Evolutionary conservation across 2,113 vertebrate genomes (phyloP).

Genomic region (Motacilla alba): DNA sequence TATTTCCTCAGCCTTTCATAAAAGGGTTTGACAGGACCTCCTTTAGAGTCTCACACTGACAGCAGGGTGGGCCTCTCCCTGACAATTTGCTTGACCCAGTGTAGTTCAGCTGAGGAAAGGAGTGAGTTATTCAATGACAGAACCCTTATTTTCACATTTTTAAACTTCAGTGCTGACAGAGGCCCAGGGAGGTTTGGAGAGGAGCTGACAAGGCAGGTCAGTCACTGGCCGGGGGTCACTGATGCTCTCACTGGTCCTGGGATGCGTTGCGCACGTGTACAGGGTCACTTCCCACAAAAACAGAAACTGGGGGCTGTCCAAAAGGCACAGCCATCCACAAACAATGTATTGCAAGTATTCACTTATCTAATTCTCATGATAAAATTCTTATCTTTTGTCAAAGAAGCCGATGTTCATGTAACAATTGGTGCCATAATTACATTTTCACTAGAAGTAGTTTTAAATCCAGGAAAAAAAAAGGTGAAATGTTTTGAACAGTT

Average conservation of each 20-base stretch:
- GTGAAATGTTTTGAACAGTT: not conserved
- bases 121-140: not conserved
- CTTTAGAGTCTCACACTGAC: not conserved
- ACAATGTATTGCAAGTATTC: not conserved
- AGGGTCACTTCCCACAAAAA: not conserved
- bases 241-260: not conserved
- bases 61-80: not conserved
- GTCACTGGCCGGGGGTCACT: not conserved
- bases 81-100: not conserved
- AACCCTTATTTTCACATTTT: not conserved
- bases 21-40: not conserved
- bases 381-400: not conserved
- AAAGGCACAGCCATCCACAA: not conserved
- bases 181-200: not conserved
- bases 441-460: not conserved
- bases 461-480: not conserved
- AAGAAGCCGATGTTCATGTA: fast-evolving
- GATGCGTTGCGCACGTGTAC: not conserved
- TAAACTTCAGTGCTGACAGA: not conserved
- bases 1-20: not conserved
- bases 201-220: not conserved
- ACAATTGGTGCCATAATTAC: not conserved
- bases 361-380: not conserved
- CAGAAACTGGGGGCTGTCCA: not conserved
- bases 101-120: not conserved